Evolutionary conservation across 35 echinoderm and acorn worm genomes (phyloP).

Genomic region (Lytechinus variegatus): DNA sequence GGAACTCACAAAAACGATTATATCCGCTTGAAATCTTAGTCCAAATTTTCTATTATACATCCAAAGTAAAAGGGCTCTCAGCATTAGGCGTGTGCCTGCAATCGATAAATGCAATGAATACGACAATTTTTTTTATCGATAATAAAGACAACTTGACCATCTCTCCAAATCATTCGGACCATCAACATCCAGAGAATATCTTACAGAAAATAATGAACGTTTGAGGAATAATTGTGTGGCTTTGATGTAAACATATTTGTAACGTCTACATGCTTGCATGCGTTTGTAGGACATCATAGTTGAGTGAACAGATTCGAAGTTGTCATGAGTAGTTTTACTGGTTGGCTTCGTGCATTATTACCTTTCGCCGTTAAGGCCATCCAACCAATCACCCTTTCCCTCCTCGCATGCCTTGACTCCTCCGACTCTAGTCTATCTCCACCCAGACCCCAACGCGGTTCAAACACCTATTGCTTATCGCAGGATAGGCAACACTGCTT

Average conservation of each 20-base stretch:
- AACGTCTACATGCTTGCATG: not conserved
- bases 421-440: not conserved
- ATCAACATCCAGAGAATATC: not conserved
- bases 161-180: too few species aligned
- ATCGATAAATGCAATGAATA: too few species aligned
- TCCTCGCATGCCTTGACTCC: not conserved
- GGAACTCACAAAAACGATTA: too few species aligned
- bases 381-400: not conserved
- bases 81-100: too few species aligned
- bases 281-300: not conserved
- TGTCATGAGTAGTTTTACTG: constrained; percentile 35
- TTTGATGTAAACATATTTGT: constrained; percentile 22
- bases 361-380: not conserved
- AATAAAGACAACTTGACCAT: too few species aligned
- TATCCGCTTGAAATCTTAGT: too few species aligned
- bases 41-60: too few species aligned
- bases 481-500: too few species aligned
- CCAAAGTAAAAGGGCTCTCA: too few species aligned
- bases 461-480: too few species aligned
- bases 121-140: too few species aligned
- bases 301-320: constrained; percentile 6
- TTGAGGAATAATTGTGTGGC: not conserved
- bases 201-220: not conserved
- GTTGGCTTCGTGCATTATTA: constrained; percentile 48
- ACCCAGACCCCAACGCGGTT: not conserved